Evolutionary conservation across 2,797 vertebrate species (phyloP).

Genomic region (Cyclopterus lumpus): DNA sequence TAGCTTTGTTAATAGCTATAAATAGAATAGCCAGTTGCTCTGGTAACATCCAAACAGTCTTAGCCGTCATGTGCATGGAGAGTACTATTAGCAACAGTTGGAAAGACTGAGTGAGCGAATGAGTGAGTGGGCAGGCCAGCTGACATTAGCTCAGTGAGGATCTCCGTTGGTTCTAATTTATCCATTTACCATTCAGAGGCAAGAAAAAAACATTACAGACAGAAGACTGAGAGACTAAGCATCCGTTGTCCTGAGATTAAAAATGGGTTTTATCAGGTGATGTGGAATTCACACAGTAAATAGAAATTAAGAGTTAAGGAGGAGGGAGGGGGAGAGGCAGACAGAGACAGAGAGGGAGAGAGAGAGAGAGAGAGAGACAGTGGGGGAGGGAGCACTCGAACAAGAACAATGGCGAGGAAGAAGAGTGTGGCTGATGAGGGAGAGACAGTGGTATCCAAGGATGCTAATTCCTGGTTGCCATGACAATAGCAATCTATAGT

Average conservation of each 20-base stretch:
- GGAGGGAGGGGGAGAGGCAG: not conserved
- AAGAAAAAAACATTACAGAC: conserved; percentile 20
- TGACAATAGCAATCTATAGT: conserved; percentile 58
- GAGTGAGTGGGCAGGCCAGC: conserved; percentile 53
- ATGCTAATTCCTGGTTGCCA: conserved; percentile 74
- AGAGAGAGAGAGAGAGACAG: not conserved
- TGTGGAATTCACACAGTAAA: conserved; percentile 3
- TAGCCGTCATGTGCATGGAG: conserved; percentile 29
- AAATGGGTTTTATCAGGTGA: conserved; percentile 23
- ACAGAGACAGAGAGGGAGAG: conserved; percentile 1
- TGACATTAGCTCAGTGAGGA: conserved; percentile 62
- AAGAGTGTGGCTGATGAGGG: conserved; percentile 41
- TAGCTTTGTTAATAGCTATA: conserved; percentile 64
- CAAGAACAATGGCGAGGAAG: conserved; percentile 39
- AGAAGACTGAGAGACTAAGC: conserved; percentile 10
- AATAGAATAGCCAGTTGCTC: conserved; percentile 68
- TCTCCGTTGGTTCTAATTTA: conserved; percentile 65
- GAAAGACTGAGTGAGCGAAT: conserved; percentile 36
- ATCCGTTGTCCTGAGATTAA: conserved; percentile 25
- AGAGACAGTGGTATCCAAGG: conserved; percentile 46
- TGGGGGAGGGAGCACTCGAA: not conserved
- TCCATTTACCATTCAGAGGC: conserved; percentile 60
- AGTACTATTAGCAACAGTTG: conserved; percentile 60
- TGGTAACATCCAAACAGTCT: conserved; percentile 59
- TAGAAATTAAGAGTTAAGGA: conserved; percentile 19